A percentile compares a stretch with the other conserved stretches of the same genome.
Evolutionary conservation across 1,140 invertebrate species (phyloP).

Genomic region (Diachasmimorpha longicaudata): DNA sequence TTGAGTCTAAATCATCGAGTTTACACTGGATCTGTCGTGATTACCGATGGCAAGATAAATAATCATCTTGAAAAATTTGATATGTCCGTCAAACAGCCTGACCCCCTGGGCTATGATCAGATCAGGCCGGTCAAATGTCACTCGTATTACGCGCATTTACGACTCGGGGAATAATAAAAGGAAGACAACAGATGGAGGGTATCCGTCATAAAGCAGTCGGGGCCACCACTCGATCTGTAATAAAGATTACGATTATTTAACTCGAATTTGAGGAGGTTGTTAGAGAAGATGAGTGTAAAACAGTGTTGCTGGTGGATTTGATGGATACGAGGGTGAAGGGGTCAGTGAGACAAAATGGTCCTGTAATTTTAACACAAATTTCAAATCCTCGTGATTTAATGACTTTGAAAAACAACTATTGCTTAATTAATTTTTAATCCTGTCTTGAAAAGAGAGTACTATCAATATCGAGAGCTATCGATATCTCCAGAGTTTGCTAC

Average conservation of each 20-base stretch:
- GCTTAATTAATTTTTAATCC: no score
- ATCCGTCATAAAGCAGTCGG: neutral
- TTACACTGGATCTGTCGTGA: neutral
- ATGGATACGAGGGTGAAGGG: no score
- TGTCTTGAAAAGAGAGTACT: no score
- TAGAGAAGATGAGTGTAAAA: neutral
- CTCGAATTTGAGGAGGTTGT: neutral
- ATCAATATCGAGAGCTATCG: no score
- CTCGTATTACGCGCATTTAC: neutral
- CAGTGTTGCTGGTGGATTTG: neutral
- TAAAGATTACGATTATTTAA: constrained; percentile 3
- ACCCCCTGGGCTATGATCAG: neutral
- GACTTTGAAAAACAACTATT: no score
- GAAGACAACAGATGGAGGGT: neutral
- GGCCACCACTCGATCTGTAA: neutral
- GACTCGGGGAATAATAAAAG: neutral
- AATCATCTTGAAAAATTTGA: neutral
- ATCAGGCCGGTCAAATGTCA: neutral
- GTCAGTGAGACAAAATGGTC: no score
- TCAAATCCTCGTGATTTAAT: no score
- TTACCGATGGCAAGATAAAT: neutral
- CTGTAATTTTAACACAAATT: no score
- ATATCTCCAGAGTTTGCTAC: no score
- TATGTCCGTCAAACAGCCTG: neutral
- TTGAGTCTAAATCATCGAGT: neutral